Conservation (phyloP, 2,797 vertebrate species). For the Anisognathus igniventris region DNA sequence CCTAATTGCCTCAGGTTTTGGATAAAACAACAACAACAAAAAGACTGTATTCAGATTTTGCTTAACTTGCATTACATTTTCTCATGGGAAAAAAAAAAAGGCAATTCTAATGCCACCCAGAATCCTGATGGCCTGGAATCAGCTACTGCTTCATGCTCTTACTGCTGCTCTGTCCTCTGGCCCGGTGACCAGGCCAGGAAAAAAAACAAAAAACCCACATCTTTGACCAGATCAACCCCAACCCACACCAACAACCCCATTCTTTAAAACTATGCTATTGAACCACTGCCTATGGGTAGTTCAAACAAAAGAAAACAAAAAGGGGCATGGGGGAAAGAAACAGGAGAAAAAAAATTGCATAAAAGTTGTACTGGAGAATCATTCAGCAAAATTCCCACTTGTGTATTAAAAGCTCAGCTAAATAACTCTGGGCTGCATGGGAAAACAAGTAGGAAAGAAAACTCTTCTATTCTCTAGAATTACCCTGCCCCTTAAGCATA, state of each 20-base stretch:
- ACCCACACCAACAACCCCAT: background rate
- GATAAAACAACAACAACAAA: no score
- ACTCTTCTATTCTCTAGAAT: background rate
- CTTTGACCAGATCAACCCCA: background rate
- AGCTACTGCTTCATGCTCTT: background rate
- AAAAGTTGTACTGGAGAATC: background rate
- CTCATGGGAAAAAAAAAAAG: background rate
- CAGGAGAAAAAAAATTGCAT: background rate
- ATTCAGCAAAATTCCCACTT: background rate
- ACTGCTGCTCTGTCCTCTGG: background rate
- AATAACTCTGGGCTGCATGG: background rate
- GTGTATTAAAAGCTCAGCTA: background rate
- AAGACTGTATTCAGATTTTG: background rate
- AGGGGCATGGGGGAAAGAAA: accelerated
- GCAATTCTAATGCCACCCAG: background rate
- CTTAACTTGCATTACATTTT: background rate
- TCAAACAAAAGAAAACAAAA: background rate
- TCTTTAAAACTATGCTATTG: background rate
- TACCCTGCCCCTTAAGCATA: background rate
- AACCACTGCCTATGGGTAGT: background rate
- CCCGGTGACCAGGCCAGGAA: background rate
- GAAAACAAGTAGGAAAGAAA: background rate
- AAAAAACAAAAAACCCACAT: background rate
- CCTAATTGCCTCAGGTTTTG: background rate
- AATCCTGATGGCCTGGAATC: background rate